Base-by-base conservation (phyloP, 1,140 invertebrate species). In the Sycobia sp. region DNA sequence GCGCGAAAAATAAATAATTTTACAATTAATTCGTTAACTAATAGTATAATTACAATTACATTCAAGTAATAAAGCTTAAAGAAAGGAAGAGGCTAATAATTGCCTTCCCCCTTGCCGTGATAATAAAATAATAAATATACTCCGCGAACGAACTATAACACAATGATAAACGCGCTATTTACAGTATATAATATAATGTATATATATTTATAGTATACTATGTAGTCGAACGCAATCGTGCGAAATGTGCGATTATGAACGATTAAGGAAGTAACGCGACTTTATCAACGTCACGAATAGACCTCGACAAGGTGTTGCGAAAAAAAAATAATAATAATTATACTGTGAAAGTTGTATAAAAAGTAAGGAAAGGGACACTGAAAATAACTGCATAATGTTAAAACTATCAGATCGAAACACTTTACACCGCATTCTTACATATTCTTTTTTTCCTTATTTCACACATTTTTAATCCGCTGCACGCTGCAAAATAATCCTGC, bases 91-190 rank as follows among this genome's bases (percentile, higher is more conserved):
- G 46, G 55, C 44, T 56, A 27, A 39, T 49, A 46, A 16, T 36
- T 49, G 47, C 25, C 34, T 20, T 49, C 44, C 56, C 44, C 53
- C 36, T 53, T 59, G 66, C 51, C 57, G 49, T 64, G 58, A 67
- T 74, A 70, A 72, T 71, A 71, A 71, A 69, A 73, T 71, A 69
- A 73, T 72, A 71, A 72, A 73, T 75, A 75, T 74, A 69, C 71
- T 73, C 68, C 67, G 71, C 70, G 68, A 74, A 70, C 65, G 67
- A 69, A 66, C 51, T 66, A 68, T 70, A 76, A 76, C 75, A 77
- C 71, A 76, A 72, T 73, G 72, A 76, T 75, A 70, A 77, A 76
- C 71, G 69, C 72, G 62, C 62, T 65, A 65, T 65, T 58, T 65
- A 65, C 62, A 65, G 25, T 51, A 65, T 55, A 59, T 65, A 56